Percentiles rank a stretch among this genome's conserved stretches.
Conservation (phyloP, 2,888 invertebrate species). For the Cremastobaeus sp. region DNA sequence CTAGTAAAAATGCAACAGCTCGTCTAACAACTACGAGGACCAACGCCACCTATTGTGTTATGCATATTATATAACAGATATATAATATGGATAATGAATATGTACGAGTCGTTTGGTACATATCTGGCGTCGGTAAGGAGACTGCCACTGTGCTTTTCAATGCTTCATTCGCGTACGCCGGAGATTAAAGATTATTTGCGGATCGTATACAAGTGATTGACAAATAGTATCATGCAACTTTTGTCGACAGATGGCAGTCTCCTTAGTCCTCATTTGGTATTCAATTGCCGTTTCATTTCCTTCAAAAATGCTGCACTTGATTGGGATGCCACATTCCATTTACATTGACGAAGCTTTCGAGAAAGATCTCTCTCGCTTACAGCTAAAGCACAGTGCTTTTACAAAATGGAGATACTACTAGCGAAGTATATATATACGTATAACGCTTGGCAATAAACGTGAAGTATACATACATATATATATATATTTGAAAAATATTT, state of each 20-base stretch:
- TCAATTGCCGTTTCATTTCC: constrained; percentile 61
- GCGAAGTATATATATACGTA: constrained; percentile 65
- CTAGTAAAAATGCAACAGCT: constrained; percentile 77
- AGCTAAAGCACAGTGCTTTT: constrained; percentile 72
- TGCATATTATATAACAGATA: constrained; percentile 54
- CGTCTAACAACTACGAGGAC: constrained; percentile 77
- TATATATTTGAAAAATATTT: constrained; percentile 52
- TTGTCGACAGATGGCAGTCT: constrained; percentile 40
- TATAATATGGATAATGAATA: constrained; percentile 55
- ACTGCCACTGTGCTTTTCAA: constrained; percentile 48
- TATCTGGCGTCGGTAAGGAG: constrained; percentile 60
- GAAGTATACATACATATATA: constrained; percentile 60
- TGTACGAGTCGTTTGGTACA: constrained; percentile 68
- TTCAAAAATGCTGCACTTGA: constrained; percentile 76
- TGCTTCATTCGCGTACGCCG: not conserved
- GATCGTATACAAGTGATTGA: not conserved
- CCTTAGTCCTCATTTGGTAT: constrained; percentile 55
- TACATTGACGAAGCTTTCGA: constrained; percentile 78
- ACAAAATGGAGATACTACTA: constrained; percentile 70
- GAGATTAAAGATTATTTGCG: not conserved
- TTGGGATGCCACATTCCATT: constrained; percentile 78
- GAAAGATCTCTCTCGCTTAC: constrained; percentile 65
- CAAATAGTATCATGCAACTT: constrained; percentile 20
- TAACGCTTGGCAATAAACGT: constrained; percentile 64
- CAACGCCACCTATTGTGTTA: constrained; percentile 75